Base-by-base conservation (phyloP, 2,888 invertebrate species). In the Meloe dianella region DNA sequence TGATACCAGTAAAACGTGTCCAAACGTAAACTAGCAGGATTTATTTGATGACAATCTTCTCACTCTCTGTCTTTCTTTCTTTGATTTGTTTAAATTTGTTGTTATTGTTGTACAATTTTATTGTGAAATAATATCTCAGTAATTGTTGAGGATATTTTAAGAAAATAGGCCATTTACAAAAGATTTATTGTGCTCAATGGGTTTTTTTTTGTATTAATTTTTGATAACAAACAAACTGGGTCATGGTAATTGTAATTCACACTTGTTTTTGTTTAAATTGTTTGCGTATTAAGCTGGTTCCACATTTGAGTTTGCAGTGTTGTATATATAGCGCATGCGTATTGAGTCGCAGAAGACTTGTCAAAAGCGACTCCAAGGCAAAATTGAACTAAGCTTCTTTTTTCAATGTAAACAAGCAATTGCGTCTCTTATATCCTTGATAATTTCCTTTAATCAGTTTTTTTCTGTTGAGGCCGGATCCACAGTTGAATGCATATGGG, bases 181-280 rank as follows among this genome's bases (percentile, higher is more conserved):
- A n/a, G n/a, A n/a, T n/a, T 20, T 30, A 17, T 32, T 27, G 8
- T 57, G 22, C 57, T n/a, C n/a, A n/a, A n/a, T n/a, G n/a, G n/a
- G n/a, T n/a, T n/a, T n/a, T n/a, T n/a, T n/a, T n/a, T n/a, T n/a
- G n/a, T n/a, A n/a, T n/a, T n/a, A n/a, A n/a, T n/a, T n/a, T n/a
- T n/a, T n/a, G 22, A 58, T 41, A 41, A 8, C 38, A 30, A 22
- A 27, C 6, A 27, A 58, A 58, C 9, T 29, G 6, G 58, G 58
- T 58, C 58, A 58, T 58, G 58, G 30, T 17, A 14, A 58, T 58
- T 58, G 20, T 17, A 22, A 58, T 58, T 58, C 12, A 17, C 58
- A 58, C 24, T 22, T 5, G 1, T 20, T 47, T 17, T 6, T 38
- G 14, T 10, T 14, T 5, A 5, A 5, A 41, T 17, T 41, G 14